A percentile compares a stretch with the other conserved stretches of the same genome.
Evolutionary conservation across 2,113 vertebrate species (phyloP).

Genomic region (Candoia aspera): DNA sequence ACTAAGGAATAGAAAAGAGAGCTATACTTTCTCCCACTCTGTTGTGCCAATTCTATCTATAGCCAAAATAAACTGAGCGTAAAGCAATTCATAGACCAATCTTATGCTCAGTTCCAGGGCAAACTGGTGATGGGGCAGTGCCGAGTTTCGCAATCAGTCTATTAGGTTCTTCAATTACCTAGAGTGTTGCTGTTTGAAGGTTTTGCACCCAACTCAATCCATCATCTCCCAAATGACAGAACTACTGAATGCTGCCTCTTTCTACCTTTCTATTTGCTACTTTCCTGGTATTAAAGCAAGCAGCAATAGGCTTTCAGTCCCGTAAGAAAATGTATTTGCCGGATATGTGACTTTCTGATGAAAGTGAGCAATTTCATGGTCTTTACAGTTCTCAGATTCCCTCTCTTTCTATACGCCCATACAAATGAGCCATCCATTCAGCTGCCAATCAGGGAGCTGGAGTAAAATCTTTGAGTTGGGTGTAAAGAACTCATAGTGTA

Average conservation of each 20-base stretch:
- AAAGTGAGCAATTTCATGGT: slow-evolving; percentile 34
- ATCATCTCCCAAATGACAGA: slow-evolving; percentile 30
- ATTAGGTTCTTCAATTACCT: slow-evolving; percentile 33
- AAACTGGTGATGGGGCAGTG: slow-evolving; percentile 8
- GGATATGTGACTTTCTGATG: slow-evolving; percentile 37
- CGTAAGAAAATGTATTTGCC: slow-evolving; percentile 28
- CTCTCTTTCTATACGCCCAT: background rate
- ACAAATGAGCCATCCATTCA: slow-evolving; percentile 21
- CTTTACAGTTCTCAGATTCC: slow-evolving; percentile 21
- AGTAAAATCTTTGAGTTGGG: slow-evolving; percentile 9
- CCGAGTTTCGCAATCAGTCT: slow-evolving; percentile 25
- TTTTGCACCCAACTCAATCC: slow-evolving; percentile 28
- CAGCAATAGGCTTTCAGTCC: slow-evolving; percentile 18
- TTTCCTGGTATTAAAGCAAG: slow-evolving; percentile 34
- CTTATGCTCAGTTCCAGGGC: background rate
- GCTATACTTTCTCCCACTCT: background rate
- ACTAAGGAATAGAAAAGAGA: background rate
- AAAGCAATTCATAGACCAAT: slow-evolving; percentile 10
- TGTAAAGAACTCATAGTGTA: slow-evolving; percentile 1
- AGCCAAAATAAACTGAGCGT: background rate
- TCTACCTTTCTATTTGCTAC: slow-evolving; percentile 24
- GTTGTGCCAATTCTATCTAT: background rate
- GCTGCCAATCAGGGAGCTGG: background rate
- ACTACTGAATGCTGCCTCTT: slow-evolving; percentile 11
- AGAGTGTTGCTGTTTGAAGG: slow-evolving; percentile 29